These are phyloP conservation scores for Nasua narica DNA, from an alignment of 2,797 vertebrate species.

Conservation along the genomic window DNA sequence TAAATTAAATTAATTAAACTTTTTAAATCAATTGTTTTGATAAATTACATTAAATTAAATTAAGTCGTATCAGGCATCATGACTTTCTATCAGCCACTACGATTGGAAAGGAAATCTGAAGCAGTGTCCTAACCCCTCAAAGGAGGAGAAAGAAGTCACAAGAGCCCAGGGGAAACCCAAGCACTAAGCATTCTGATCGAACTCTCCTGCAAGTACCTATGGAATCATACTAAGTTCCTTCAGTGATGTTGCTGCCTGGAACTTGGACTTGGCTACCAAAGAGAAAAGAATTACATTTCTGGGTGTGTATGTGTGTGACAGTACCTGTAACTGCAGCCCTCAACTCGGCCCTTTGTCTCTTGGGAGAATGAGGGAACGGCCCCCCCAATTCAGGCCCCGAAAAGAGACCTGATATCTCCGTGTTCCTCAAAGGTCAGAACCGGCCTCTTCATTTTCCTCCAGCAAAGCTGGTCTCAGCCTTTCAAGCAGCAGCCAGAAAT, in stretches of 20 bases:
- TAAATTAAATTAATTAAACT: no score
- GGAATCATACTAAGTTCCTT: background rate
- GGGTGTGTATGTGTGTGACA: background rate
- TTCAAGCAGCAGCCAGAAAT: background rate
- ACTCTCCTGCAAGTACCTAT: background rate
- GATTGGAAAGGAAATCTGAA: background rate
- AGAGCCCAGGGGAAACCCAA: background rate
- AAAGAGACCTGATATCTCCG: background rate
- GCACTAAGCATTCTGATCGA: background rate
- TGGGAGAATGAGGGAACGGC: background rate
- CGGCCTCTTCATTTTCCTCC: background rate
- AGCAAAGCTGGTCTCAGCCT: background rate
- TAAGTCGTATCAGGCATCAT: background rate
- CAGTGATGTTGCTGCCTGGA: background rate
- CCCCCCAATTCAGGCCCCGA: background rate
- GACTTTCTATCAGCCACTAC: background rate
- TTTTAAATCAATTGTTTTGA: no score
- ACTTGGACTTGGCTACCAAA: background rate
- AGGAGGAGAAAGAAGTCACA: background rate
- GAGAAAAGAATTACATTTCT: background rate
- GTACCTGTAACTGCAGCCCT: background rate
- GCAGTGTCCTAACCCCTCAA: background rate
- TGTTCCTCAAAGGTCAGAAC: background rate
- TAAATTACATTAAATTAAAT: no score
- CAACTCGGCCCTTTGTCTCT: background rate